Percentiles rank a stretch among this genome's conserved stretches.
These are phyloP conservation scores for Odontamblyopus rebecca DNA, from an alignment of 2,797 vertebrate genomes.

Conservation along the genomic window DNA sequence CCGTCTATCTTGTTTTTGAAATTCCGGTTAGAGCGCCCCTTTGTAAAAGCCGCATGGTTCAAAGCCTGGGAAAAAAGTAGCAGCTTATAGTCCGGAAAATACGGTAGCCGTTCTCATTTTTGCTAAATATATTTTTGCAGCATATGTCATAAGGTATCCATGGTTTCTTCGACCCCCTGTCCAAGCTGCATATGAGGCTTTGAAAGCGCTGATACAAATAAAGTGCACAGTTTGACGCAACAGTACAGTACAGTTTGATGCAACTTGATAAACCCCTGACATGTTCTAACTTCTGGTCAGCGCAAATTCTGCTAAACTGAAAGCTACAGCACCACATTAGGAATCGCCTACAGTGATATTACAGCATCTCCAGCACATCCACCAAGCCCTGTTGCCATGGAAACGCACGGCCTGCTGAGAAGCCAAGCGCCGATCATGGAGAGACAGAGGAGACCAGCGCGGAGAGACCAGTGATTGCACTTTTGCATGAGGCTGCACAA, in stretches of 20 bases:
- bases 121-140: neutral
- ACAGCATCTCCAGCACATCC: conserved; percentile 43
- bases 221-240: neutral
- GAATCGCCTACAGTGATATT: conserved; percentile 38
- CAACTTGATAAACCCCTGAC: neutral
- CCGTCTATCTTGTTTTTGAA: too few species aligned
- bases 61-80: too few species aligned
- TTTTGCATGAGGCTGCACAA: conserved; percentile 5
- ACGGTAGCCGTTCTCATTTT: neutral
- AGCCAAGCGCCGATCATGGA: conserved; percentile 56
- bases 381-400: conserved; percentile 69
- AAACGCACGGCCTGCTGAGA: conserved; percentile 65
- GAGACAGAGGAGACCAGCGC: conserved; percentile 47
- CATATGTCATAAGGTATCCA: neutral
- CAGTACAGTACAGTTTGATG: neutral
- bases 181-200: neutral
- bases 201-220: neutral
- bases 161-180: neutral
- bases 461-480: conserved; percentile 28
- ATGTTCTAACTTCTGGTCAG: conserved; percentile 7
- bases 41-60: too few species aligned
- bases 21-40: too few species aligned
- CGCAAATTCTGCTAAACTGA: conserved; percentile 16
- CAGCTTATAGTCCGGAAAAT: too few species aligned
- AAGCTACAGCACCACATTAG: conserved; percentile 17